Evolutionary conservation across 1,140 invertebrate species (phyloP), one percentile per base, ranked within the genome.

Genomic region (Drosophila auraria): DNA sequence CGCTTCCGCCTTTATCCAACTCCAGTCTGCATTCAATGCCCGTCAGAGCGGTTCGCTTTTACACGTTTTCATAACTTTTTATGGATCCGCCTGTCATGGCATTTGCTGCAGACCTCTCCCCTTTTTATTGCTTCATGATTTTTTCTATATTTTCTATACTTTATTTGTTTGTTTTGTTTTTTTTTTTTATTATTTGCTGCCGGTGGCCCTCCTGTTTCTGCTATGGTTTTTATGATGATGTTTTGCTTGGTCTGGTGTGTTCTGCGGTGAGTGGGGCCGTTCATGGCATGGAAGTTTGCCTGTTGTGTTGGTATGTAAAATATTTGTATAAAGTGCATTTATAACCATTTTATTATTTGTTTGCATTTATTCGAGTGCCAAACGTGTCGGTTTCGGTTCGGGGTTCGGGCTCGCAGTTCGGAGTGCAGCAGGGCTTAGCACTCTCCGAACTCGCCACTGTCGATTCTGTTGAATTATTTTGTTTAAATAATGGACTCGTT

Each of bases 31-130:
- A 71, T 40, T 40, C 38, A 27, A 45, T 66, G 45, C 42, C 49
- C 23, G 64, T 69, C 62, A 33, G 47, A 53, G 57, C 54, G 56
- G 44, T 70, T 57, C 58, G 42, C 33, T 79, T 59, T 75, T 81
- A 65, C 65, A 84, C 60, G 73, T 74, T 80, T 87, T 87, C 83
- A 87, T 80, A 87, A 81, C 73, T 84, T 87, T 89, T 87, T 87
- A 84, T 81, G 78, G 69, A 83, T 70, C 51, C 61, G 60, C 38
- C 50, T 64, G 60, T 54, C 57, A 59, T 80, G 82, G 80, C 65
- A 70, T 62, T 64, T 69, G 56, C 47, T 63, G 42, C 54, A 73
- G 59, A 58, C 44, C 58, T 58, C 64, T 51, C 58, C 56, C 51
- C 53, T 62, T 78, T 78, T 79, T 78, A 70, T 78, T 50, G 76